Evolutionary conservation across 1,140 invertebrate genomes (phyloP).

Genomic region (Ladona fulva): DNA sequence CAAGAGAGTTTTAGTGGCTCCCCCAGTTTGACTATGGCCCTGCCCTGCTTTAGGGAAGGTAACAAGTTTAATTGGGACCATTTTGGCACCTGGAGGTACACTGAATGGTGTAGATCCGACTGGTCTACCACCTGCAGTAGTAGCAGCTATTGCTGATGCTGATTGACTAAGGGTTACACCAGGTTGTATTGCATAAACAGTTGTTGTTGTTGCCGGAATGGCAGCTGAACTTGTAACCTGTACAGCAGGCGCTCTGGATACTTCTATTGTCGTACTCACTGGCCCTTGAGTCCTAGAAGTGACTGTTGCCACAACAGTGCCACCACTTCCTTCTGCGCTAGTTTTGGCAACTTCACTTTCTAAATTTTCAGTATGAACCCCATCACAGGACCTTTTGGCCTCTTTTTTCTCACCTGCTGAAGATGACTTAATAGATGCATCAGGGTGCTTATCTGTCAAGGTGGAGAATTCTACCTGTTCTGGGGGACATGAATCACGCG

Average conservation of each 20-base stretch:
- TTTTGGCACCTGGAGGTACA: conserved; percentile 29
- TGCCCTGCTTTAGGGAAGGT: conserved; percentile 28
- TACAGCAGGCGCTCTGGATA: not conserved
- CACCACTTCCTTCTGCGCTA: not conserved
- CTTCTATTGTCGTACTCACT: not conserved
- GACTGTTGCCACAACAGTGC: not conserved
- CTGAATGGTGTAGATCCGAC: conserved; percentile 7
- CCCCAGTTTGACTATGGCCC: conserved; percentile 14
- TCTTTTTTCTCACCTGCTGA: not conserved
- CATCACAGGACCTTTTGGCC: not conserved
- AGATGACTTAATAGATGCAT: no score
- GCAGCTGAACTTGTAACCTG: not conserved
- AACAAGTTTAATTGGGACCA: conserved; percentile 34
- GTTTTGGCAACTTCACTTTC: not conserved
- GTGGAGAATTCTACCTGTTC: not conserved
- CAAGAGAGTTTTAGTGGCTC: conserved; percentile 14
- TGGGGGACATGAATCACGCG: not conserved
- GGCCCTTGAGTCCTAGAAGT: not conserved
- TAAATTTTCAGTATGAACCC: not conserved
- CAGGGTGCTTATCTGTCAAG: not conserved
- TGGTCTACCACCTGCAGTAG: conserved; percentile 9
- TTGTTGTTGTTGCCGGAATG: conserved; percentile 12
- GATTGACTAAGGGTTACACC: conserved; percentile 18
- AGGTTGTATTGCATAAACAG: conserved; percentile 24
- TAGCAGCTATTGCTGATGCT: conserved; percentile 19